A percentile compares a stretch with the other conserved stretches of the same genome.
These are phyloP conservation scores for Neomicropteryx cornuta DNA, from an alignment of 1,140 invertebrate species.

Conservation along the genomic window DNA sequence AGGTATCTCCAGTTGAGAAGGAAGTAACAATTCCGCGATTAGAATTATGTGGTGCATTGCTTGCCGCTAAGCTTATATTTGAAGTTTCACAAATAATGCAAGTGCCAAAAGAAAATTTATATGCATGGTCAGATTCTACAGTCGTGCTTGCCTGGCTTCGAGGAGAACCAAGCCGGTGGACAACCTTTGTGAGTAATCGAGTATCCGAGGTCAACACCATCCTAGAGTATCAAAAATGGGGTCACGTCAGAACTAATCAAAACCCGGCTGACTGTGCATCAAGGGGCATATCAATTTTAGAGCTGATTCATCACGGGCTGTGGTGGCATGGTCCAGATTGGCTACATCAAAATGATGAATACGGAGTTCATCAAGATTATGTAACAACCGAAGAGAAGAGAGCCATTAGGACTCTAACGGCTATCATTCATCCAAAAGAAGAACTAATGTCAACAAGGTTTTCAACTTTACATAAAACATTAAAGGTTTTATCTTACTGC, in stretches of 20 bases:
- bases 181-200: constrained; percentile 15
- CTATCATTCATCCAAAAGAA: too few relatives aligned
- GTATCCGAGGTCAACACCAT: constrained; percentile 14
- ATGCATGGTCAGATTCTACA: constrained; percentile 15
- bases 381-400: too few relatives aligned
- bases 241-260: constrained; percentile 9
- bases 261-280: constrained; percentile 18
- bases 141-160: constrained; percentile 14
- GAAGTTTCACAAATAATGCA: constrained; percentile 3
- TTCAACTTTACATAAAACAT: too few relatives aligned
- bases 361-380: too few relatives aligned
- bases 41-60: constrained; percentile 15
- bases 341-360: constrained; percentile 6
- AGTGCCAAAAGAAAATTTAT: constrained; percentile 1
- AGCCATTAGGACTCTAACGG: too few relatives aligned
- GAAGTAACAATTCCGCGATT: constrained; percentile 13
- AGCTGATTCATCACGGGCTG: constrained; percentile 11
- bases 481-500: too few relatives aligned
- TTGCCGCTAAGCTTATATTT: constrained; percentile 8
- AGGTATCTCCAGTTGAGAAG: constrained; percentile 22
- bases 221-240: constrained; percentile 9
- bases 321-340: constrained; percentile 20
- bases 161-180: constrained; percentile 9
- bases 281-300: constrained; percentile 10
- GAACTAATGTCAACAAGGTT: too few relatives aligned